Evolutionary conservation across 2,797 vertebrate species (phyloP), one percentile per base, ranked within the genome.

Genomic region (Poeciliopsis turneri): DNA sequence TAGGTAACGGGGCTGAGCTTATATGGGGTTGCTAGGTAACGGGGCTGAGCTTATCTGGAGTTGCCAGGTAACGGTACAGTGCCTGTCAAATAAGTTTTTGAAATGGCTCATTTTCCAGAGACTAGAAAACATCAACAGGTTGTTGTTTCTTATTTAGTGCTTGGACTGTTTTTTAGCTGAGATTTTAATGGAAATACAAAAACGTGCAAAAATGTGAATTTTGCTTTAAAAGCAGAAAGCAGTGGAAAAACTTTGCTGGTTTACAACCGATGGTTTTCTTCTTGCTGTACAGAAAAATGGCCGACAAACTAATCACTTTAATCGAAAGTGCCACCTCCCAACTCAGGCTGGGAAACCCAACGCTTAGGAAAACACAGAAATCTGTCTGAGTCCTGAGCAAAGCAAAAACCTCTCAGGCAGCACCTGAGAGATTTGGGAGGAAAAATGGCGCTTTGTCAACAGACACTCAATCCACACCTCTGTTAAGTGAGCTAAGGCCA

Each of bases 381-480:
- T 69, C 64, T 3, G 77, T 43, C 76, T 49, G 70, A 69, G 55
- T 66, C n/a, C 28, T 33, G 74, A 66, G 70, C 64, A 77, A 78
- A 30, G 68, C 68, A 28, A 82, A 59, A 86, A 84, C 53, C 18
- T 77, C 77, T 83, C 71, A 16, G 18, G 72, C 53, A 23, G 61
- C 49, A 86, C 84, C 83, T 84, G 82, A 75, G 86, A 87, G 90
- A 78, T 69, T 77, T 77, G 82, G 15, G 77, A 70, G 85, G 85
- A 70, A 88, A 87, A 87, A 87, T 25, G 81, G 33, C 68, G 20
- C 84, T 87, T 83, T 82, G 88, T 92, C 81, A 80, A 53, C 53
- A 64, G 71, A 81, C 82, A 74, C 87, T 87, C 89, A 57, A 69
- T 89, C 89, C 75, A 33, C 87, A 84, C 81, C 69, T 86, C 82